Evolutionary conservation across 2,113 vertebrate genomes (phyloP), one percentile per base, ranked within the genome.

Genomic region (Sylvietta virens): DNA sequence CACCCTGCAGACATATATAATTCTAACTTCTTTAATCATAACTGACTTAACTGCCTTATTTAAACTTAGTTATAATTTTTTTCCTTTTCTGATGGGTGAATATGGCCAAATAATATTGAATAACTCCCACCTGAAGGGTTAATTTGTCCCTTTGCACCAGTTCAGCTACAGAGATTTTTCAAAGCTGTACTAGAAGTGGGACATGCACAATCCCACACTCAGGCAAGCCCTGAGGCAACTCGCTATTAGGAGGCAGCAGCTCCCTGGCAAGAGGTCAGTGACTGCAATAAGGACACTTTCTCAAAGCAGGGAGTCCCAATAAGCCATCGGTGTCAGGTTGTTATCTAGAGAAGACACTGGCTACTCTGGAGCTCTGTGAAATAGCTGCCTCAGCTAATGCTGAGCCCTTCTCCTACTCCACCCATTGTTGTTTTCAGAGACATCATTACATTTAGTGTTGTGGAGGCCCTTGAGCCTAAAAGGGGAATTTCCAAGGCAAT

Each of bases 251-350:
- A 76, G 39, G n/a, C 39, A 85, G 76, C 13, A 92, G 67, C 45
- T 83, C 79, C 30, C 33, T 54, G 51, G 30, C 44, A 88, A 66
- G 77, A 61, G 37, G 45, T 44, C 47, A 42, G 51, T n/a, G 39
- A 23, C 69, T 23, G 8, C 47, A 71, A 40, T 28, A 83, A 77
- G 33, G 91, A 57, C 58, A 27, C 13, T 21, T 53, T 31, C 61
- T 56, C 65, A 72, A 65, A 61, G 77, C 31, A 81, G 26, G 8
- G 48, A 84, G 35, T 56, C 69, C 33, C 0, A 0, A 54, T 45
- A 47, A 67, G 17, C 35, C 56, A 27, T 30, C 0, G 0, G 30
- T 33, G 26, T 50, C 42, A 61, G 35, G 11, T 2, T 53, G 21
- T 35, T 47, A 27, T 11, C 56, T 71, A 37, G 61, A 81, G n/a